A percentile compares a stretch with the other conserved stretches of the same genome.
phyloP scores from a whole-genome alignment of 2,797 vertebrate species.

The Pseudocheirus occidentalis region DNA sequence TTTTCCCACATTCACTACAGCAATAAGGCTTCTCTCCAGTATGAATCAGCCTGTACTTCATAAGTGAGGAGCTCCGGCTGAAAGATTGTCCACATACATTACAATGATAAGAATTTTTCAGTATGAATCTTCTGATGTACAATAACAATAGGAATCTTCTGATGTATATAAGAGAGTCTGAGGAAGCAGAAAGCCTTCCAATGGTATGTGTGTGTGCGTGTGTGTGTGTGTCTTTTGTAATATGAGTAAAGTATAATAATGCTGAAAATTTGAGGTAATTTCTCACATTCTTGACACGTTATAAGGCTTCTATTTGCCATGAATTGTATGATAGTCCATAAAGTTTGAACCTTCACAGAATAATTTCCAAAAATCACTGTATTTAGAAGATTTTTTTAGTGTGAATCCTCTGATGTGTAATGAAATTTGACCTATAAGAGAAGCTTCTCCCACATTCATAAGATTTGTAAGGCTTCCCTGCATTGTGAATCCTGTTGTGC shows the following conservation, averaged over 20 bases:
- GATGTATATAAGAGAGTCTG: not conserved
- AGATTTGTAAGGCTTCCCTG: too few relatives aligned
- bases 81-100: slow-evolving; percentile 48
- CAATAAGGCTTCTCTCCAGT: slow-evolving; percentile 6
- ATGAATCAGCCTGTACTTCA: slow-evolving; percentile 14
- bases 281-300: not conserved
- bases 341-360: not conserved
- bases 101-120: slow-evolving; percentile 52
- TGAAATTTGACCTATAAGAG: too few relatives aligned
- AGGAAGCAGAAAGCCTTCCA: not conserved
- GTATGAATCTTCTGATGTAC: too few relatives aligned
- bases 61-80: not conserved
- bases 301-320: not conserved
- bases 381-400: not conserved
- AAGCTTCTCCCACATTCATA: too few relatives aligned
- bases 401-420: too few relatives aligned
- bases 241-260: not conserved
- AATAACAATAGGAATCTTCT: not conserved
- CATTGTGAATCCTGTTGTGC: too few relatives aligned
- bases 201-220: not conserved
- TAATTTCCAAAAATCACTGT: not conserved
- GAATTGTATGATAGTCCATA: not conserved
- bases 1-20: too few relatives aligned
- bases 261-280: not conserved
- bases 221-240: not conserved